phyloP scores from a whole-genome alignment of 2,113 vertebrate species.

The Pachypanchax playfairii region DNA sequence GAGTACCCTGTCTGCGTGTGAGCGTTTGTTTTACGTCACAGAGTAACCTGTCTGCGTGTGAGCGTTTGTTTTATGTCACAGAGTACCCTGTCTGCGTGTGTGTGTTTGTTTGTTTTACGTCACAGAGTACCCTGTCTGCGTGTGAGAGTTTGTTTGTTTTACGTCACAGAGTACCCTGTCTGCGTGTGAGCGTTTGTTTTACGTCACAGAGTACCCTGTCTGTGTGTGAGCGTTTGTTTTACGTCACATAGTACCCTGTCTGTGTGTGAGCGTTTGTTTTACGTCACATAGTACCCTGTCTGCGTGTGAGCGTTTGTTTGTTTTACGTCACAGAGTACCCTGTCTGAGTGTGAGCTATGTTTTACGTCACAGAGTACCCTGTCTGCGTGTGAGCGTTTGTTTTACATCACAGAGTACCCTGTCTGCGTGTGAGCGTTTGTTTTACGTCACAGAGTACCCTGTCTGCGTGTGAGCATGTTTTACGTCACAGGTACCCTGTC shows the following conservation, averaged over 20 bases:
- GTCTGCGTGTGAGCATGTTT: neutral
- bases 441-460: too few species aligned
- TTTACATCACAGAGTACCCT: slow-evolving; percentile 83
- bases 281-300: slow-evolving; percentile 84
- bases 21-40: neutral
- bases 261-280: too few species aligned
- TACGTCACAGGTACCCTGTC: too few species aligned
- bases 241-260: too few species aligned
- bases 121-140: neutral
- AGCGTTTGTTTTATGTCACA: slow-evolving; percentile 69
- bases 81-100: slow-evolving; percentile 88
- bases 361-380: too few species aligned
- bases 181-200: slow-evolving; percentile 88
- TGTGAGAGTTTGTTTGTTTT: slow-evolving; percentile 2
- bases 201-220: neutral
- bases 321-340: too few species aligned
- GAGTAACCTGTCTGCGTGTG: too few species aligned
- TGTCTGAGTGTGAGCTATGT: neutral
- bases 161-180: slow-evolving; percentile 84
- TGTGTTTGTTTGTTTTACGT: too few species aligned
- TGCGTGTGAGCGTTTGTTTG: slow-evolving; percentile 88
- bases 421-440: slow-evolving; percentile 86
- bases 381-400: too few species aligned
- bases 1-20: neutral
- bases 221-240: neutral